phyloP scores from a whole-genome alignment of 2,888 invertebrate species.

The Drosophila hawaiiensis region DNA sequence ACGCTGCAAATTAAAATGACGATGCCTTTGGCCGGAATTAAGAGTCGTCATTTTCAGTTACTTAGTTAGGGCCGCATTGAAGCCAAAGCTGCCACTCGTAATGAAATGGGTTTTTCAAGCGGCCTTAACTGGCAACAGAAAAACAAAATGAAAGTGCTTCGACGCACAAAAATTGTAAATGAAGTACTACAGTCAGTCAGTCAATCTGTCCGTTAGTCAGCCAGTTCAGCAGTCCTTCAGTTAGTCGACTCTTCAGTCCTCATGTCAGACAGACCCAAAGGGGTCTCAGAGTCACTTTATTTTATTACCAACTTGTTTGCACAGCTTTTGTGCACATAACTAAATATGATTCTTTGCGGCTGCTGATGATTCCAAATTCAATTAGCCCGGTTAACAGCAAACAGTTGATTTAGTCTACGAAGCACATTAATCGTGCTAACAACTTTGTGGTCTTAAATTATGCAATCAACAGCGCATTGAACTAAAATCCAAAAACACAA shows the following conservation, averaged over 20 bases:
- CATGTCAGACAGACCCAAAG: constrained; percentile 17
- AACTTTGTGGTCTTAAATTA: constrained; percentile 56
- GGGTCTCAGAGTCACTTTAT: constrained; percentile 62
- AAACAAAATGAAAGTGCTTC: constrained; percentile 54
- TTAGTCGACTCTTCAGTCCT: not conserved
- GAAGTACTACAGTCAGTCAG: constrained; percentile 49
- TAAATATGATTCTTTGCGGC: constrained; percentile 54
- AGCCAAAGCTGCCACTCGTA: constrained; percentile 39
- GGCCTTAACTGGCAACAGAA: constrained; percentile 9
- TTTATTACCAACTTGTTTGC: constrained; percentile 70
- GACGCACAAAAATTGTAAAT: constrained; percentile 68
- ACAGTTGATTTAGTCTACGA: constrained; percentile 18
- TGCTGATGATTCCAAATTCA: constrained; percentile 57
- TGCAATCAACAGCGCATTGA: constrained; percentile 58
- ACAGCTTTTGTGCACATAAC: constrained; percentile 50
- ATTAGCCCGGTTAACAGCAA: constrained; percentile 63
- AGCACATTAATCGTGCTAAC: constrained; percentile 56
- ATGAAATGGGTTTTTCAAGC: constrained; percentile 66
- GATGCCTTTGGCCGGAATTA: constrained; percentile 59
- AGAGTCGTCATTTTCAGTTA: constrained; percentile 37
- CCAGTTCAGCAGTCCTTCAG: constrained; percentile 6
- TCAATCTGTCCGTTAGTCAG: not conserved
- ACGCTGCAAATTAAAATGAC: constrained; percentile 72
- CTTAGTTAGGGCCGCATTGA: constrained; percentile 54
- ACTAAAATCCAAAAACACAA: constrained; percentile 9